These are phyloP conservation scores for Oxytorus armatus DNA, from an alignment of 2,888 invertebrate species.

Conservation along the genomic window DNA sequence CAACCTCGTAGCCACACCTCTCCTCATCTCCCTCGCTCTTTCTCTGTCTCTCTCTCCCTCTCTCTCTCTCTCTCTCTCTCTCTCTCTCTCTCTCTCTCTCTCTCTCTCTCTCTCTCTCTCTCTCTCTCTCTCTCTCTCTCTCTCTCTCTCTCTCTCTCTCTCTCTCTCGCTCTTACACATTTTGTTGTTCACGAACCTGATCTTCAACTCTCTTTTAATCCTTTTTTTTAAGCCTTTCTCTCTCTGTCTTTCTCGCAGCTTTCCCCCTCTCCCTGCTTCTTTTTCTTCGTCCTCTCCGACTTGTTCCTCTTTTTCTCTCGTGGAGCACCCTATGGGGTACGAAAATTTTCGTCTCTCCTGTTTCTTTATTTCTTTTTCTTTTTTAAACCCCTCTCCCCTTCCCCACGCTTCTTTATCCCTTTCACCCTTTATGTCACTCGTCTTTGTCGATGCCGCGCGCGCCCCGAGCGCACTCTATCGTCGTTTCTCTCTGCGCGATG, in stretches of 20 bases:
- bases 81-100: slow-evolving; percentile 71
- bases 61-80: slow-evolving; percentile 54
- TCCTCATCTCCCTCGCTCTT: slow-evolving; percentile 76
- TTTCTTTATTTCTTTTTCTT: slow-evolving; percentile 27
- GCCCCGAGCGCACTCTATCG: slow-evolving; percentile 44
- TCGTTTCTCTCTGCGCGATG: slow-evolving; percentile 37
- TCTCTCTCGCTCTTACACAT: slow-evolving; percentile 46
- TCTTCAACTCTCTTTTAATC: slow-evolving; percentile 46
- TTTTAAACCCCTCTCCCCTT: neutral
- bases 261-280: slow-evolving; percentile 19
- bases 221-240: slow-evolving; percentile 6
- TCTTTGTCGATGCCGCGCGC: slow-evolving; percentile 63
- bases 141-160: slow-evolving; percentile 54
- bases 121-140: slow-evolving; percentile 70
- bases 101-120: slow-evolving; percentile 75
- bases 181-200: slow-evolving; percentile 59
- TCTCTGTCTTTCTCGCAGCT: slow-evolving; percentile 31
- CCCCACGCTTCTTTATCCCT: slow-evolving; percentile 59
- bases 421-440: slow-evolving; percentile 67
- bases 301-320: slow-evolving; percentile 43
- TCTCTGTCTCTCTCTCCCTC: slow-evolving; percentile 72
- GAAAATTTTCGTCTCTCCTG: slow-evolving; percentile 42
- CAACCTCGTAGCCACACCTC: slow-evolving; percentile 83
- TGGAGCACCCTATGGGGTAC: slow-evolving; percentile 31
- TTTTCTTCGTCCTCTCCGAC: slow-evolving; percentile 56